A percentile compares a stretch with the other conserved stretches of the same genome.
These are phyloP conservation scores for Apamea sordens DNA, from an alignment of 2,888 invertebrate genomes.

Conservation along the genomic window DNA sequence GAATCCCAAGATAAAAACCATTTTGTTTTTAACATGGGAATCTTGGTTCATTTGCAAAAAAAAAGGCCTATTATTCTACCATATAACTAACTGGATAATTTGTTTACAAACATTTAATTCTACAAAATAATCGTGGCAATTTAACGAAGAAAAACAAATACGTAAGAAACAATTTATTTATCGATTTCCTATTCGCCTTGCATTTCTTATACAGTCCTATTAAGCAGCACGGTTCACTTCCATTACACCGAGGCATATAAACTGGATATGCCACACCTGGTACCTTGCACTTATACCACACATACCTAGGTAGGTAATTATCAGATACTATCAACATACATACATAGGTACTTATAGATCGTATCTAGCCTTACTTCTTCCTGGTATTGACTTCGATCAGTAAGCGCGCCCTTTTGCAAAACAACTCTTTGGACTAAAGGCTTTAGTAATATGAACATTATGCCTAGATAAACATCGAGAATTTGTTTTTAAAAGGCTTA, in stretches of 20 bases:
- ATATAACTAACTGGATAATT: background rate
- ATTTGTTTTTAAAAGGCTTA: slow-evolving; percentile 10
- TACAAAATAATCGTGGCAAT: background rate
- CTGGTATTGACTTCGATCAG: slow-evolving; percentile 5
- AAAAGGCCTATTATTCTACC: background rate
- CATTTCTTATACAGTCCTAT: slow-evolving; percentile 25
- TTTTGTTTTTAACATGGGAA: background rate
- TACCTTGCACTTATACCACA: slow-evolving; percentile 20
- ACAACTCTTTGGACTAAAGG: background rate
- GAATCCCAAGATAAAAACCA: background rate
- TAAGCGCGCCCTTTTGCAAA: slow-evolving; percentile 7
- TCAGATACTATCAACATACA: background rate
- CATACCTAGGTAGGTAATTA: slow-evolving; percentile 2
- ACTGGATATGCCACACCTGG: slow-evolving; percentile 48
- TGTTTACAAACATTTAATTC: background rate
- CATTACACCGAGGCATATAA: slow-evolving; percentile 31
- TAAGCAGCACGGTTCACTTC: slow-evolving; percentile 19
- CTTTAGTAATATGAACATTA: slow-evolving; percentile 5
- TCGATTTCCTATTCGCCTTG: background rate
- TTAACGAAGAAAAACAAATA: background rate
- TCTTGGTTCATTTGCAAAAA: background rate
- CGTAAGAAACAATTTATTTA: background rate
- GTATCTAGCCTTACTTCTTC: slow-evolving; percentile 34
- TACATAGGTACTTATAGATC: slow-evolving; percentile 17
- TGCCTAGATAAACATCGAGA: slow-evolving; percentile 8